phyloP scores from a whole-genome alignment of 2,113 vertebrate genomes.

The Falco punctatus region DNA sequence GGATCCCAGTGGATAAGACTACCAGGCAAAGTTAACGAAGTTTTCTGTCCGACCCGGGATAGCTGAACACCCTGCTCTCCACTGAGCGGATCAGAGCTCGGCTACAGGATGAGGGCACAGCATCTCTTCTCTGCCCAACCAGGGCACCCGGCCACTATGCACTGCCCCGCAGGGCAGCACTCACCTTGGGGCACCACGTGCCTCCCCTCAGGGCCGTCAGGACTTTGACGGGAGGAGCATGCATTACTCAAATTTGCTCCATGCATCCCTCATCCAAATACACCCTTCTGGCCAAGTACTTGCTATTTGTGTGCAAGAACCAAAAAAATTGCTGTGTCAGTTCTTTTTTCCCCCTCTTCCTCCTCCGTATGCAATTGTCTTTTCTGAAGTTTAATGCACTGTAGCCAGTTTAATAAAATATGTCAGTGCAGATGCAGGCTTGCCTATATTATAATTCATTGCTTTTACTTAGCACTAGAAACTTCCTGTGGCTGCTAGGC shows the following conservation, averaged over 20 bases:
- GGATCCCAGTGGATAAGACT: background rate
- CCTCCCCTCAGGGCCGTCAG: background rate
- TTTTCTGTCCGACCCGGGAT: background rate
- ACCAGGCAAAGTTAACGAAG: background rate
- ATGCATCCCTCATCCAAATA: background rate
- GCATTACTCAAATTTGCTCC: background rate
- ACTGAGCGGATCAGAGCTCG: background rate
- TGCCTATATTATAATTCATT: background rate
- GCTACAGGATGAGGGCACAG: background rate
- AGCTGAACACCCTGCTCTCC: background rate
- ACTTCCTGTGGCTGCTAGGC: background rate
- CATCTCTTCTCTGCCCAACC: background rate
- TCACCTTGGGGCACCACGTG: background rate
- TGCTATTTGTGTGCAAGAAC: background rate
- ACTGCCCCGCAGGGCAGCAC: rapidly evolving
- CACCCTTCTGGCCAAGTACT: background rate
- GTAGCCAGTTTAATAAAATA: background rate
- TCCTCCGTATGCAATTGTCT: background rate
- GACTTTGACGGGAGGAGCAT: background rate
- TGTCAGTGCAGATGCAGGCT: background rate
- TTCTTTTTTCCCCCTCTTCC: background rate
- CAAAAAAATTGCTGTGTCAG: background rate
- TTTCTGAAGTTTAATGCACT: background rate
- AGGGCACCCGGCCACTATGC: rapidly evolving
- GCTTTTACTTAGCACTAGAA: background rate